phyloP scores from a whole-genome alignment of 2,888 invertebrate species.

The Lochmaea capreae region DNA sequence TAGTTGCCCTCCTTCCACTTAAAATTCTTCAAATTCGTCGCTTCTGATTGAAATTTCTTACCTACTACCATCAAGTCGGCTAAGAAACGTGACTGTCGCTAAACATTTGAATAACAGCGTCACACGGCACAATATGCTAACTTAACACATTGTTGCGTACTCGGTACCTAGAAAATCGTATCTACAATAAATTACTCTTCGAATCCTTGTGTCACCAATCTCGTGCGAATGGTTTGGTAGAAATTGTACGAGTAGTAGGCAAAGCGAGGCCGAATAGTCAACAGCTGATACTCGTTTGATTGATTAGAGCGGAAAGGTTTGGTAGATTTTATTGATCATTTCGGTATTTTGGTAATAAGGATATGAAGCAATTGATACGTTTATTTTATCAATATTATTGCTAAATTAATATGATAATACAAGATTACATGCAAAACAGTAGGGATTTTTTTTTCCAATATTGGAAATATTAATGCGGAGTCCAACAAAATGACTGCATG shows the following conservation, averaged over 20 bases:
- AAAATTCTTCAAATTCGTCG: constrained; percentile 13
- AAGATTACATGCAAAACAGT: too few species aligned
- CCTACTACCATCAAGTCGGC: constrained; percentile 11
- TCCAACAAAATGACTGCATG: too few species aligned
- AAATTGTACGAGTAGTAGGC: constrained; percentile 1
- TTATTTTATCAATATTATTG: too few species aligned
- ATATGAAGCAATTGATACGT: too few species aligned
- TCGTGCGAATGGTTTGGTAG: not conserved
- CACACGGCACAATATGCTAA: not conserved
- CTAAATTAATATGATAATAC: too few species aligned
- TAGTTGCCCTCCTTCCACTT: constrained; percentile 15
- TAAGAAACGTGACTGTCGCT: constrained; percentile 23
- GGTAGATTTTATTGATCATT: not conserved
- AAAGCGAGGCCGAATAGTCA: constrained; percentile 9
- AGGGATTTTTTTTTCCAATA: too few species aligned
- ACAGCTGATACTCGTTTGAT: constrained; percentile 9
- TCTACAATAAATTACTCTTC: not conserved
- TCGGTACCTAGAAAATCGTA: constrained; percentile 24
- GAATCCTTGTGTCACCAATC: constrained; percentile 1
- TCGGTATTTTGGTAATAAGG: not conserved
- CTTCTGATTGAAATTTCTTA: constrained; percentile 16
- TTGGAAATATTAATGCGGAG: too few species aligned
- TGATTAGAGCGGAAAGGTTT: constrained; percentile 16
- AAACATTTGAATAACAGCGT: constrained; percentile 17
- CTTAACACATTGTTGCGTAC: constrained; percentile 8